Evolutionary conservation across 2,113 vertebrate genomes (phyloP).

Genomic region (Baryphthengus martii): DNA sequence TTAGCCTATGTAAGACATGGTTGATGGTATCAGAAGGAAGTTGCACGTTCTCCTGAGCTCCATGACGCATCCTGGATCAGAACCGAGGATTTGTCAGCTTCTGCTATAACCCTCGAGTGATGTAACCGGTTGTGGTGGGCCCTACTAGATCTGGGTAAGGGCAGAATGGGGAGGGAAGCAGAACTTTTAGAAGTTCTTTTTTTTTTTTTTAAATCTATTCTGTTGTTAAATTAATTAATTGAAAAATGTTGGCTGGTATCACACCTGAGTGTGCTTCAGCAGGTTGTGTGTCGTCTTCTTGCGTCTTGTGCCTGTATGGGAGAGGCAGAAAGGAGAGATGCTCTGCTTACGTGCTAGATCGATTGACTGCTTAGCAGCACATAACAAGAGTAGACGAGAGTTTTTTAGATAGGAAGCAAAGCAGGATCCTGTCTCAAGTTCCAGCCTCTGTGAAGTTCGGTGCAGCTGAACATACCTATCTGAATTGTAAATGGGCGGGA

Average conservation of each 20-base stretch:
- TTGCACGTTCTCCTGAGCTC: background rate
- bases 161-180: background rate
- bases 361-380: background rate
- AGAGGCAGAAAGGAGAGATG: background rate
- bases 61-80: slow-evolving; percentile 34
- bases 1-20: background rate
- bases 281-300: background rate
- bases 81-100: background rate
- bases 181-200: background rate
- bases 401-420: background rate
- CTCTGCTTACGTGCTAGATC: background rate
- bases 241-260: background rate
- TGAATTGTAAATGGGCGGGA: background rate
- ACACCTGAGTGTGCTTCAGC: background rate
- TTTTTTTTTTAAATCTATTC: background rate
- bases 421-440: background rate
- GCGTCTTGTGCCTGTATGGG: background rate
- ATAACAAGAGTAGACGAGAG: background rate
- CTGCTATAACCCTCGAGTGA: background rate
- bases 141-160: background rate
- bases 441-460: background rate
- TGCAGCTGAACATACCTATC: background rate
- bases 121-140: background rate
- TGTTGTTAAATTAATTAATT: background rate
- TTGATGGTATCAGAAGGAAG: slow-evolving; percentile 45